Conservation (phyloP, 2,113 vertebrate genomes). For the Amazona vittata region DNA sequence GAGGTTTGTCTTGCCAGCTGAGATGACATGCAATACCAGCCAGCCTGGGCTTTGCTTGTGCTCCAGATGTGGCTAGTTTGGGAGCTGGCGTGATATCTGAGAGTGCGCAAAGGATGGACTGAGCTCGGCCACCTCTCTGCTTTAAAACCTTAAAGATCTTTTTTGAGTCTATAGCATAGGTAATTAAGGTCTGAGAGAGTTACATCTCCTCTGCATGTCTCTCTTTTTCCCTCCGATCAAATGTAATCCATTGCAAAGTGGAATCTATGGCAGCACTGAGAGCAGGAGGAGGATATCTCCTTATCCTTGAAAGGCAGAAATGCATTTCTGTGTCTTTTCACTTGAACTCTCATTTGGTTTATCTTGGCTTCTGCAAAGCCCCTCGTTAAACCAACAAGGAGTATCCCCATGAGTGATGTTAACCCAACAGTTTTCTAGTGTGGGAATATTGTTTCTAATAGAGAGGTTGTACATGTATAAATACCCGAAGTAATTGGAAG, state of each 20-base stretch:
- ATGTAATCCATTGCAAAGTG: not conserved
- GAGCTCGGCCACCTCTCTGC: not conserved
- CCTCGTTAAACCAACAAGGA: not conserved
- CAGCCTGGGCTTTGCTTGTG: not conserved
- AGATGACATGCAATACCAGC: not conserved
- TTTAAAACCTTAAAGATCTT: not conserved
- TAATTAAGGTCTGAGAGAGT: not conserved
- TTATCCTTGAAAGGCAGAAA: not conserved
- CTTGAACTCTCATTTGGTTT: not conserved
- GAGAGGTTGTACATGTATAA: not conserved
- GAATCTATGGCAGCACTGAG: not conserved
- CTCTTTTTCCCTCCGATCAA: not conserved
- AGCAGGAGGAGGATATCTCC: not conserved
- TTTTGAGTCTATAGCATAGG: not conserved
- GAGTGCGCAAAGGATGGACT: not conserved
- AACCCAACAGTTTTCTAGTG: not conserved
- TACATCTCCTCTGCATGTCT: not conserved
- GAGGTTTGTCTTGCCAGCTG: not conserved
- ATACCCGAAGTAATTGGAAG: not conserved
- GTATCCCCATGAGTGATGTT: not conserved
- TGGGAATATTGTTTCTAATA: not conserved
- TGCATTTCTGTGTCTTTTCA: not conserved
- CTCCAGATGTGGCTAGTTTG: accelerated
- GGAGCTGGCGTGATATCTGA: not conserved
- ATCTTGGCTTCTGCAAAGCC: not conserved